phyloP scores from a whole-genome alignment of 2,888 invertebrate species.

The Paralinhomoeus sp. region DNA sequence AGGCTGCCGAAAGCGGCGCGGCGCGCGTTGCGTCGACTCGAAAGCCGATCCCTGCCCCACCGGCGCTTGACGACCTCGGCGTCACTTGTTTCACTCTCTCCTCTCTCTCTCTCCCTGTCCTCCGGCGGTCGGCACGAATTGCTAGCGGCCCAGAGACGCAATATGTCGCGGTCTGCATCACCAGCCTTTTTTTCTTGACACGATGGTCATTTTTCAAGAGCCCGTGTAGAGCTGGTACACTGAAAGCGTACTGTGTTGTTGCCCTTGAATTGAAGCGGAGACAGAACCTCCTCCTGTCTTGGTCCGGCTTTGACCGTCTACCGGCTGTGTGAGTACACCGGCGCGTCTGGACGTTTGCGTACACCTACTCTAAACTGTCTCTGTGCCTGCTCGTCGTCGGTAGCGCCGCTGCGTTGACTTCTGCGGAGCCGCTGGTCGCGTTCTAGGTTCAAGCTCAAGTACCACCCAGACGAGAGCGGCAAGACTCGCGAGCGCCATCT shows the following conservation, averaged over 20 bases:
- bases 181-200: too few relatives aligned
- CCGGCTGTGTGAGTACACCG: too few relatives aligned
- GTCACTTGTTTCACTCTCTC: not conserved
- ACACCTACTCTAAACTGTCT: not conserved
- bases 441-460: slow-evolving; percentile 87
- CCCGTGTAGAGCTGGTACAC: too few relatives aligned
- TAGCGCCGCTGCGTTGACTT: not conserved
- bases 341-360: not conserved
- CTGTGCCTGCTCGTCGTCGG: not conserved
- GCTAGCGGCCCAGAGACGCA: slow-evolving; percentile 15
- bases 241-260: too few relatives aligned
- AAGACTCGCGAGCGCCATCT: slow-evolving; percentile 67
- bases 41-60: too few relatives aligned
- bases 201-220: too few relatives aligned
- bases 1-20: too few relatives aligned
- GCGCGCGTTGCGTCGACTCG: too few relatives aligned
- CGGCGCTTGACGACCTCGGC: too few relatives aligned
- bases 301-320: not conserved
- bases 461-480: slow-evolving; percentile 84
- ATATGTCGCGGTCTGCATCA: slow-evolving; percentile 15
- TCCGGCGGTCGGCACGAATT: too few relatives aligned
- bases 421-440: not conserved
- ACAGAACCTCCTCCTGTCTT: not conserved
- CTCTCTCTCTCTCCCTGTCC: not conserved
- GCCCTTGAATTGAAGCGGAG: too few relatives aligned